Base-by-base conservation (phyloP, 2,888 invertebrate genomes). In the Willowsia nigromaculata region DNA sequence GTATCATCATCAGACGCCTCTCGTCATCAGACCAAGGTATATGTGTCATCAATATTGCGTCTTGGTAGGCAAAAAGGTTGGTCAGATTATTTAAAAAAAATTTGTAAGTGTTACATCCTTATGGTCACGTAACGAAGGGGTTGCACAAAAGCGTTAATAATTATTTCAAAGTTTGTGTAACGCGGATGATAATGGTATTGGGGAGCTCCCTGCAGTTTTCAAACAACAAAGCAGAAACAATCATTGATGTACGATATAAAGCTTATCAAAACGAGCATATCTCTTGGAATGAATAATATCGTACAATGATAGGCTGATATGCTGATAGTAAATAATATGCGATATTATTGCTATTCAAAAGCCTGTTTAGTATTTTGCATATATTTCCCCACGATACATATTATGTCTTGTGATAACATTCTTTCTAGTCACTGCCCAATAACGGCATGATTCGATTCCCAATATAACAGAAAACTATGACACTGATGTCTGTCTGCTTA, bases 81-180 rank as follows among this genome's bases (percentile, higher is more conserved):
- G 56, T 78, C 78, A 78, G 53, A n/a, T 1, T 56, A 27, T 18
- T 9, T 15, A n/a, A 59, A 37, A 59, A 56, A 80, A 81, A 81
- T 81, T 62, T 62, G 40, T 81, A 27, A n/a, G n/a, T 62, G 27
- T 62, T 81, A 33, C 62, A 83, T 47, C 47, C 83, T 65, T 50
- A 62, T 40, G 18, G 85, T 78, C 76, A 85, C 85, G 65, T 85
- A 85, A 85, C 65, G 56, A 76, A 62, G n/a, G 33, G 43, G 65
- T 85, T 85, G 85, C 85, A 83, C 18, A 76, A 85, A 62, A 43
- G 74, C 53, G 74, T 74, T 85, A 13, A 47, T 85, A 76, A 85
- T 85, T 76, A 76, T 83, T 83, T 83, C 22, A 40, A 59, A 33
- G 53, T 78, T 78, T 78, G 18, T 56, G 78, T 56, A 78, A 78